Conservation (phyloP, 2,888 invertebrate species). For the Cylloceria caligata region DNA sequence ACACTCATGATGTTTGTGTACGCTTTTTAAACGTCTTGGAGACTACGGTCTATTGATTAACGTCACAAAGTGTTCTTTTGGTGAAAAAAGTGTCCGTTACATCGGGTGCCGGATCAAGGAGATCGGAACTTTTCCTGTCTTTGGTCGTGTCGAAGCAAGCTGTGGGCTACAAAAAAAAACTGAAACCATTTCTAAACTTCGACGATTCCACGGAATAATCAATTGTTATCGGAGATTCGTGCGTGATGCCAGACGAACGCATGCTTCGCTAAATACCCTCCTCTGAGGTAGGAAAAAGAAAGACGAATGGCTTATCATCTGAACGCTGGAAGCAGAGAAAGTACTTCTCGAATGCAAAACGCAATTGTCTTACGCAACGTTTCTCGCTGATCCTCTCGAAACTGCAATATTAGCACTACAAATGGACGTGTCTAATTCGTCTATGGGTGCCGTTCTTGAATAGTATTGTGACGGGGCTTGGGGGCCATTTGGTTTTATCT, state of each 20-base stretch:
- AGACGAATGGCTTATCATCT: slow-evolving; percentile 58
- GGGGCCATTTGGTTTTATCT: slow-evolving; percentile 61
- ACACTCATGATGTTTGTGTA: slow-evolving; percentile 41
- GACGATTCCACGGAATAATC: slow-evolving; percentile 69
- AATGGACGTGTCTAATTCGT: slow-evolving; percentile 63
- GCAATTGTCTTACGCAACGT: no score
- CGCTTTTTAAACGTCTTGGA: slow-evolving; percentile 28
- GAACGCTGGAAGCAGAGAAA: slow-evolving; percentile 42
- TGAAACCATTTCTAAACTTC: slow-evolving; percentile 44
- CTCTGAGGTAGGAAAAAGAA: slow-evolving; percentile 50
- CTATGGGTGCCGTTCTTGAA: slow-evolving; percentile 58
- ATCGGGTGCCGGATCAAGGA: slow-evolving; percentile 10
- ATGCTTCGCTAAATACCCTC: slow-evolving; percentile 29
- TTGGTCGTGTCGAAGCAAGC: slow-evolving; percentile 63
- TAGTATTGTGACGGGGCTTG: slow-evolving; percentile 24
- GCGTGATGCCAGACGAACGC: slow-evolving; percentile 45
- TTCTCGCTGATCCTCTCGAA: slow-evolving; percentile 59
- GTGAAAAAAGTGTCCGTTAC: slow-evolving; percentile 28
- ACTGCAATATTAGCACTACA: slow-evolving; percentile 57
- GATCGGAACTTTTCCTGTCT: slow-evolving; percentile 58
- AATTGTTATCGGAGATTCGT: slow-evolving; percentile 54
- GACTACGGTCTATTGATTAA: slow-evolving; percentile 42
- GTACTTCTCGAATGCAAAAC: slow-evolving; percentile 62
- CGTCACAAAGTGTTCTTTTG: slow-evolving; percentile 33
- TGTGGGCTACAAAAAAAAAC: slow-evolving; percentile 37